A percentile compares a stretch with the other conserved stretches of the same genome.
These are phyloP conservation scores for Crambe crambe DNA, from an alignment of 37 sponge, comb jelly and placozoan genomes.

Conservation along the genomic window DNA sequence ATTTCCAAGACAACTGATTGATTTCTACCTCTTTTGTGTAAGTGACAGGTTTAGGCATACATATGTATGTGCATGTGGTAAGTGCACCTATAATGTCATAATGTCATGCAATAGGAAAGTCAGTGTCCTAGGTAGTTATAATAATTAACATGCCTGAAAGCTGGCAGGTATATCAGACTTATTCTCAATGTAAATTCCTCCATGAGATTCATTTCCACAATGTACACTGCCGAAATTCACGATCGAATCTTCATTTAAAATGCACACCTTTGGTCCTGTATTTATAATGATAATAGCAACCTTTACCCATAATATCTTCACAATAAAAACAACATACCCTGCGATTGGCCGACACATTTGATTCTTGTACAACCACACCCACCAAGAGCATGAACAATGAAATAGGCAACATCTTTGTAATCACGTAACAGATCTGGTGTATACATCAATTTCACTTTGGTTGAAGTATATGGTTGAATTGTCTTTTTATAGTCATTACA, in stretches of 20 bases:
- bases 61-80: no score
- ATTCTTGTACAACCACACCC: slow-evolving; percentile 37
- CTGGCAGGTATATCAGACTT: slow-evolving; percentile 54
- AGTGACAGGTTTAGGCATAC: no score
- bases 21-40: no score
- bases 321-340: no score
- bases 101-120: no score
- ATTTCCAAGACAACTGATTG: no score
- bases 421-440: slow-evolving; percentile 9
- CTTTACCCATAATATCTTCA: no score
- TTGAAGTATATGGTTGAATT: slow-evolving; percentile 32
- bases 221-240: slow-evolving; percentile 71
- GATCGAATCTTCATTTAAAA: slow-evolving; percentile 20
- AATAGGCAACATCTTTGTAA: slow-evolving; percentile 26
- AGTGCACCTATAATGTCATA: no score
- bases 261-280: slow-evolving; percentile 56
- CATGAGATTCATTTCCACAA: slow-evolving; percentile 51
- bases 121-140: no score
- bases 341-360: slow-evolving; percentile 50
- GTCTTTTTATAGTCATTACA: slow-evolving; percentile 29
- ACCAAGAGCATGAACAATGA: slow-evolving; percentile 42
- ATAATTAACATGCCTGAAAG: slow-evolving; percentile 75
- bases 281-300: no score
- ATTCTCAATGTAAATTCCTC: slow-evolving; percentile 66
- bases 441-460: slow-evolving; percentile 35